phyloP scores from a whole-genome alignment of 2,113 vertebrate species.

The Penelope pileata region DNA sequence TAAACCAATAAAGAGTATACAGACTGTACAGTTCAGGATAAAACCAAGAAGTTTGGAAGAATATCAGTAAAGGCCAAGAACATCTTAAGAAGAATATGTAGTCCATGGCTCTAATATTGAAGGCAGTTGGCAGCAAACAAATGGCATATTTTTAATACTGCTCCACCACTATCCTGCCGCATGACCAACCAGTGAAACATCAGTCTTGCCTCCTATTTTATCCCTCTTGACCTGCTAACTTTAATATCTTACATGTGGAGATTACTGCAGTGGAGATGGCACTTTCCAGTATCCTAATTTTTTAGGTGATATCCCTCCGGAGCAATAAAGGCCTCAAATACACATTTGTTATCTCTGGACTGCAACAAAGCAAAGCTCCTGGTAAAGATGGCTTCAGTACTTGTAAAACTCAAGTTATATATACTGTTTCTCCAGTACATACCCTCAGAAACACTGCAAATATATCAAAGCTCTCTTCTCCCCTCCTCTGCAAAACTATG shows the following conservation, averaged over 20 bases:
- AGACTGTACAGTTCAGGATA: background rate
- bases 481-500: rapidly evolving
- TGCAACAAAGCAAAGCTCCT: background rate
- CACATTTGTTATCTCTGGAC: rapidly evolving
- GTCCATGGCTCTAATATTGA: background rate
- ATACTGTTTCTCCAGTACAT: background rate
- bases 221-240: background rate
- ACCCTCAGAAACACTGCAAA: background rate
- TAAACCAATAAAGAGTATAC: background rate
- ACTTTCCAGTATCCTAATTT: background rate
- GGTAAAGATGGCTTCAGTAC: background rate
- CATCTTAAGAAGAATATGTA: background rate
- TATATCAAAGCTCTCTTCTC: background rate
- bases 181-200: background rate
- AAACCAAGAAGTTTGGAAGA: background rate
- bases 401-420: background rate
- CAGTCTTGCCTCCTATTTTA: background rate
- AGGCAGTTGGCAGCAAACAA: background rate
- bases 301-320: background rate
- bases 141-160: background rate
- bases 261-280: background rate
- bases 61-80: background rate
- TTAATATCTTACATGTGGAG: rapidly evolving
- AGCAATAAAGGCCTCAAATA: background rate
- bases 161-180: background rate